Percentiles rank a stretch among this genome's conserved stretches.
These are phyloP conservation scores for Luscinia megarhynchos DNA, from an alignment of 2,797 vertebrate species.

Conservation along the genomic window DNA sequence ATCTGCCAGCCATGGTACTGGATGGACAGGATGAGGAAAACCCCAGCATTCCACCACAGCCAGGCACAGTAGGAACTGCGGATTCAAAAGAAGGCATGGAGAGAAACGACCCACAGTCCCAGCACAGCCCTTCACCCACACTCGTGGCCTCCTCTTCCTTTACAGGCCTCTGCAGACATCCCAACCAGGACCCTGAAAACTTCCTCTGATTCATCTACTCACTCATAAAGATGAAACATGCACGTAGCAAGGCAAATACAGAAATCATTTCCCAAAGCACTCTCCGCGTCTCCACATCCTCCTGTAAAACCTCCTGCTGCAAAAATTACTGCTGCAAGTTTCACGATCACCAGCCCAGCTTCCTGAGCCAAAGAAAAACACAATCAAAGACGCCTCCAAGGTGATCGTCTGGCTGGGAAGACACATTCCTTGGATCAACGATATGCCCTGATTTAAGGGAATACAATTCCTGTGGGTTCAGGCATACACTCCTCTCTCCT, in stretches of 20 bases:
- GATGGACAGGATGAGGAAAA: no score
- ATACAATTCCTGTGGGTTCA: background rate
- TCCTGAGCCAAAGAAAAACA: background rate
- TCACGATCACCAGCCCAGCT: background rate
- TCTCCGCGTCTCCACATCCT: rapidly evolving
- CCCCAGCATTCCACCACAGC: no score
- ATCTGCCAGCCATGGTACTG: no score
- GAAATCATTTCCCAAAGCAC: background rate
- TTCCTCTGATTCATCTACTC: background rate
- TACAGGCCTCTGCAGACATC: background rate
- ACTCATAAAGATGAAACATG: rapidly evolving
- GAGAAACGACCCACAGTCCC: background rate
- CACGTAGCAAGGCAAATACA: rapidly evolving
- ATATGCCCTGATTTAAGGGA: background rate
- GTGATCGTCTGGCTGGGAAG: rapidly evolving
- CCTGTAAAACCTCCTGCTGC: background rate
- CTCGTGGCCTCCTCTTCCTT: rapidly evolving
- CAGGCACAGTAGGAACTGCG: background rate
- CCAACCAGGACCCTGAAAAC: background rate
- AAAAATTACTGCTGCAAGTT: background rate
- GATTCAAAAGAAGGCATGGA: background rate
- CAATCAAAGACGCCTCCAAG: background rate
- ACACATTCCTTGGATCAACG: background rate
- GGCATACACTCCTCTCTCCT: background rate
- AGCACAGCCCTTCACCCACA: background rate